A percentile compares a stretch with the other conserved stretches of the same genome.
phyloP scores from a whole-genome alignment of 2,113 vertebrate species.

The Rousettus leschenaultii region DNA sequence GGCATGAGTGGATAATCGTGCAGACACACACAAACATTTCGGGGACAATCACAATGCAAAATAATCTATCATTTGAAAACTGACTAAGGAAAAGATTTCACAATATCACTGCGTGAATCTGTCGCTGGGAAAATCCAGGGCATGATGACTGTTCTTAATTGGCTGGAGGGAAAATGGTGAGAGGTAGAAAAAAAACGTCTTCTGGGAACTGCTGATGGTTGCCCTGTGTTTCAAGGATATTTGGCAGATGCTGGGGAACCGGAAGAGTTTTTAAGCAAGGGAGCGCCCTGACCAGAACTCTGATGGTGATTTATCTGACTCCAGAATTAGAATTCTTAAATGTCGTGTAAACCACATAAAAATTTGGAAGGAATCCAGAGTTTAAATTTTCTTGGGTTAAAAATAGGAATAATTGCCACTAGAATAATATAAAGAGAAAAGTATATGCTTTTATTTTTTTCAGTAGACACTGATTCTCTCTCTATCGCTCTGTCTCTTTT shows the following conservation, averaged over 20 bases:
- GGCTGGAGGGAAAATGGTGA: constrained; percentile 13
- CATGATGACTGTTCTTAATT: neutral
- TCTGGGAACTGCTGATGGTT: neutral
- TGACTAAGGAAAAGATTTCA: constrained; percentile 62
- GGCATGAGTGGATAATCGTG: constrained; percentile 20
- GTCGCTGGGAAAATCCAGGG: constrained; percentile 23
- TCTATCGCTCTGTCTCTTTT: neutral
- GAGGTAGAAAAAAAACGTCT: neutral
- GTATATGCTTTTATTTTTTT: constrained; percentile 1
- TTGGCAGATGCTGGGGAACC: neutral
- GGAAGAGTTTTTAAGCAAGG: neutral
- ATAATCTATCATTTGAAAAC: constrained; percentile 51
- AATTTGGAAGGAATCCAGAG: constrained; percentile 38
- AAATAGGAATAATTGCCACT: neutral
- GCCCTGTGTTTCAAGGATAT: neutral
- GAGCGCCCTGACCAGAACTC: neutral
- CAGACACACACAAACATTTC: constrained; percentile 33
- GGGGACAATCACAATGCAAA: constrained; percentile 41
- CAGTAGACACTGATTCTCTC: neutral
- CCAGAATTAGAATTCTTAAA: constrained; percentile 48
- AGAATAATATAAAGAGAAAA: neutral
- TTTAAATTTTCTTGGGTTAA: constrained; percentile 42
- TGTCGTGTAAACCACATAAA: constrained; percentile 26
- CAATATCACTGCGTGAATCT: constrained; percentile 16
- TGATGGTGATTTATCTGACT: neutral